Base-by-base conservation (phyloP, 2,113 vertebrate genomes). In the Apaloderma vittatum region DNA sequence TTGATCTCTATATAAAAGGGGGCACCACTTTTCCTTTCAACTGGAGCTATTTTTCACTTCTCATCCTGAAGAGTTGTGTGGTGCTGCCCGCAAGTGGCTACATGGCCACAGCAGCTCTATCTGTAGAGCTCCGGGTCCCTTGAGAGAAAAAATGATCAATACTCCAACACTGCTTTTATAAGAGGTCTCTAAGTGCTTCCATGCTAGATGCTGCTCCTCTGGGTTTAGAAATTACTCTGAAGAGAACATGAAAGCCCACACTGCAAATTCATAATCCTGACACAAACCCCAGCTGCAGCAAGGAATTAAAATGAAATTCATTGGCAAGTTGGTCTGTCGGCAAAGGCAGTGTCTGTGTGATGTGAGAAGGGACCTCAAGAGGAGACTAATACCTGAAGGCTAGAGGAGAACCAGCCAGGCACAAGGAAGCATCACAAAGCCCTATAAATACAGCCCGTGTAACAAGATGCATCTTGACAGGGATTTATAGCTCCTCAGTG, bases 21-120 rank as follows among this genome's bases (percentile, higher is more conserved):
- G 94, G 91, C 88, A 94, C 89, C 80, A 79, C 89, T 96, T 96
- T 89, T 92, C 91, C 73, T 94, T 94, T 96, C 94, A 94, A 30
- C 86, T 88, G 86, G 65, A 94, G 88, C 77, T 89, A 57, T 92
- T 97, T 97, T 94, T 96, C 93, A 91, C 86, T 96, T 85, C 74
- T 92, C 73, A 61, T 89, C 83, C 88, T 70, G 54, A 97, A 95
- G 90, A 97, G 95, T 46, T 96, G 97, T 96, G 91, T 91, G 86
- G 89, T 94, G 94, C 96, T 97, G 96, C 95, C 96, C 91, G 96
- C 96, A 97, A 95, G 95, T 94, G 96, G 96, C 80, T 94, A 72
- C 84, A 76, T 58, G 46, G 92, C 40, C 88, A 94, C 83, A 95
- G 93, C 92, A 94, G 91, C 88, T 75, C 11, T 3, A 63, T 68